Evolutionary conservation across 2,888 invertebrate genomes (phyloP).

Genomic region (Autographa pulchrina): DNA sequence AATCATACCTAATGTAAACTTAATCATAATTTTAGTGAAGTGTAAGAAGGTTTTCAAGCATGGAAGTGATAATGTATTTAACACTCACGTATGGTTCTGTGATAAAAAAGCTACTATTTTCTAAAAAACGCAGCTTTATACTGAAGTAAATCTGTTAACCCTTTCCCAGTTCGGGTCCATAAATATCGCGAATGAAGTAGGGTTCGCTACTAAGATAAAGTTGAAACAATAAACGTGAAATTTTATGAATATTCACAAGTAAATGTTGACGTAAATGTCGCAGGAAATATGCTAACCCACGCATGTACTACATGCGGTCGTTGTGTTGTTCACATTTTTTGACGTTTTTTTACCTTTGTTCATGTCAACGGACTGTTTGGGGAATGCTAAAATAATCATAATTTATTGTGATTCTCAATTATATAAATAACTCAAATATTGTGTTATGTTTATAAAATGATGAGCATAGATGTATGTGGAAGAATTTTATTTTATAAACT

Average conservation of each 20-base stretch:
- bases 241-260: background rate
- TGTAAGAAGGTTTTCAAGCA: too few species aligned
- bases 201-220: background rate
- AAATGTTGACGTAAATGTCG: background rate
- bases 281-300: conserved; percentile 1
- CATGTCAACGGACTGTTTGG: background rate
- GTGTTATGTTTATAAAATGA: too few species aligned
- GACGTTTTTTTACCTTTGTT: background rate
- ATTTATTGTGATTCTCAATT: too few species aligned
- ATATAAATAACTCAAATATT: too few species aligned
- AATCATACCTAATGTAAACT: too few species aligned
- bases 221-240: background rate
- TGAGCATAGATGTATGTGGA: too few species aligned
- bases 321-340: background rate
- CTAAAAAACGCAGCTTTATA: background rate
- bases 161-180: background rate
- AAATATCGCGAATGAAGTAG: background rate
- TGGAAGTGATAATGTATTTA: background rate
- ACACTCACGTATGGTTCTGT: background rate
- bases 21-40: too few species aligned
- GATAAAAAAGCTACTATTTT: background rate
- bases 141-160: background rate
- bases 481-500: background rate
- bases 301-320: background rate
- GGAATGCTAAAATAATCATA: too few species aligned